Evolutionary conservation across 2,888 invertebrate genomes (phyloP).

Genomic region (Sialis lutaria): DNA sequence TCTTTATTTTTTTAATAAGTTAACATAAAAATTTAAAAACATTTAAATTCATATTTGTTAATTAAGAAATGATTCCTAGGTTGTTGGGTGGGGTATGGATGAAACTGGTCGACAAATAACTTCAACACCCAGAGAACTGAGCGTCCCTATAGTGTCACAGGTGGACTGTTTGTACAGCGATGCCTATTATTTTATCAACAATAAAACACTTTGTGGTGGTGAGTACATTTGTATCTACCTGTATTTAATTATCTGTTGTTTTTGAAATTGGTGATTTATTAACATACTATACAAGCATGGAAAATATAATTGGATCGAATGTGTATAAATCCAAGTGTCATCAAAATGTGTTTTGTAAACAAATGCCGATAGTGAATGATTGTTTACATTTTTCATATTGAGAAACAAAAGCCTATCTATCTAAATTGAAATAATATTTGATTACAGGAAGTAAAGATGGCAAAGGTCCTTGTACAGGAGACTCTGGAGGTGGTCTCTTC

Average conservation of each 20-base stretch:
- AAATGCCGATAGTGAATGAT: no score
- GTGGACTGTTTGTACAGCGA: background rate
- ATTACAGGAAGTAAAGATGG: conserved; percentile 8
- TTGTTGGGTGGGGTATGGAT: conserved; percentile 5
- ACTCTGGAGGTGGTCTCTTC: conserved; percentile 11
- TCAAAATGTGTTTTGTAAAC: background rate
- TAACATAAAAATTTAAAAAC: no score
- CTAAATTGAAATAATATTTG: background rate
- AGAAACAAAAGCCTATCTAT: background rate
- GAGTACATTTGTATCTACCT: background rate
- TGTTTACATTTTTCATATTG: background rate
- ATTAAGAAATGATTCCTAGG: background rate
- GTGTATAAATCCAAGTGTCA: background rate
- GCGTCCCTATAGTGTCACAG: conserved; percentile 4
- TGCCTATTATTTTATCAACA: background rate
- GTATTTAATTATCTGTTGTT: background rate
- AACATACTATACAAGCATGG: no score
- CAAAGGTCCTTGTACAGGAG: conserved; percentile 12
- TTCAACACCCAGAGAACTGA: background rate
- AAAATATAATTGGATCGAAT: no score
- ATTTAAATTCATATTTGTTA: no score
- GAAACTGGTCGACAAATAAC: background rate
- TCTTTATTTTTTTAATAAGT: no score
- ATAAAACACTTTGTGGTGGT: conserved; percentile 12
- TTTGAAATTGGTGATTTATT: background rate